Base-by-base conservation (phyloP, 1,140 invertebrate genomes). In the Xylocopa sonorina region DNA sequence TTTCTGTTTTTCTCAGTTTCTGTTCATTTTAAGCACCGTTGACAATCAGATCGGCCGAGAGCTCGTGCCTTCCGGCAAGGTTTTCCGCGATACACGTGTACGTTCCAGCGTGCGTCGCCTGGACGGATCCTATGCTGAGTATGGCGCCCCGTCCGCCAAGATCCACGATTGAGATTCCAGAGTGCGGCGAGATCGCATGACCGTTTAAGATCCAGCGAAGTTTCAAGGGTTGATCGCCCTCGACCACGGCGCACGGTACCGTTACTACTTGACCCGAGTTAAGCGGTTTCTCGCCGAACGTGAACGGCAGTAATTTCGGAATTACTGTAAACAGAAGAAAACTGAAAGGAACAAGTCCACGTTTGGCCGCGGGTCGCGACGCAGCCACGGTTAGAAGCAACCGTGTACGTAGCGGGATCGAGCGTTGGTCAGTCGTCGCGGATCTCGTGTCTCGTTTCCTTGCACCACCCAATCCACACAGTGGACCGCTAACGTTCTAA, bases 11-110 rank as follows among this genome's bases (percentile, higher is more conserved):
- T n/a, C n/a, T n/a, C n/a, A n/a, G n/a, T n/a, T n/a, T n/a, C n/a
- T n/a, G n/a, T n/a, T n/a, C n/a, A n/a, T n/a, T 64, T 78, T 85
- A 83, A 86, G 93, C 94, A 96, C 96, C 96, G 91, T 96, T 96
- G 79, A 96, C 95, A 81, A 95, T 92, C 75, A 97, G 91, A 88
- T 94, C 93, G 77, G 95, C 92, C 50, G 95, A 94, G 84, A 95
- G 93, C 84, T 94, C 94, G 75, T 94, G 93, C 86, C 93, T 94
- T 68, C 96, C 96, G 78, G 95, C 96, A 73, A 93, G 93, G 92
- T 97, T 97, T 93, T 94, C 94, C 62, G 95, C 96, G 78, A 95
- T 93, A 91, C 97, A 98, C n/a, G 96, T 96, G 90, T 97, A 98
- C 88, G 95, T 96, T 87, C 96, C 97, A 79, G 95, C 95, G 91